These are phyloP conservation scores for Helicolenus hilgendorfi DNA, from an alignment of 2,797 vertebrate genomes.

Conservation along the genomic window DNA sequence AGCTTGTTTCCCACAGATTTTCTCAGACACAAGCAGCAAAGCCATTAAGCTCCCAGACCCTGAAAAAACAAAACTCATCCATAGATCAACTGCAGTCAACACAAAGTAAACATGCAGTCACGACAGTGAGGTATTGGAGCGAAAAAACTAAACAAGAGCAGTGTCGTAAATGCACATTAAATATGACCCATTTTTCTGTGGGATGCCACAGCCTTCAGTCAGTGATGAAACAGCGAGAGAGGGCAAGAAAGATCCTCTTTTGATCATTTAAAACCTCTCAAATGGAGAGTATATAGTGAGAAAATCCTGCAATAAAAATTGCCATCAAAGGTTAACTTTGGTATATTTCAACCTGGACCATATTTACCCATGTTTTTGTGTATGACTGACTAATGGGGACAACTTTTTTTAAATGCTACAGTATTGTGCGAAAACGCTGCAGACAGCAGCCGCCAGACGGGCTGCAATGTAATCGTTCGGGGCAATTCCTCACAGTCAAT, in stretches of 20 bases:
- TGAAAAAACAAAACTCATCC: constrained; percentile 39
- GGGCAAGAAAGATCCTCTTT: not conserved
- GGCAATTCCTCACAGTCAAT: not conserved
- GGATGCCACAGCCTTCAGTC: not conserved
- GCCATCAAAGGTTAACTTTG: not conserved
- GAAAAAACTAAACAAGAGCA: not conserved
- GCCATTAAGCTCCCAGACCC: not conserved
- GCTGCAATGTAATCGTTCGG: not conserved
- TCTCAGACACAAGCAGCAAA: not conserved
- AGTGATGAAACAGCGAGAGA: not conserved
- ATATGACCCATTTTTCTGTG: not conserved
- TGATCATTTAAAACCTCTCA: not conserved
- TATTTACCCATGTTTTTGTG: not conserved
- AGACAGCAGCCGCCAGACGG: not conserved
- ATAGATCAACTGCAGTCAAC: constrained; percentile 21
- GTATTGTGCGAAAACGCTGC: not conserved
- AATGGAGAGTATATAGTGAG: not conserved
- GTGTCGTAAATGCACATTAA: not conserved
- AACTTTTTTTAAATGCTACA: not conserved
- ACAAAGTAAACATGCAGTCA: constrained; percentile 28
- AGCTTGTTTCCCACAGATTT: constrained; percentile 32
- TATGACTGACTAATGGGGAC: not conserved
- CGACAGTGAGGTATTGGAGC: not conserved
- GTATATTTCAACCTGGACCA: not conserved
- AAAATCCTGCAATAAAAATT: not conserved